Evolutionary conservation across 2,888 invertebrate species (phyloP).

Genomic region (Corbicula japonica): DNA sequence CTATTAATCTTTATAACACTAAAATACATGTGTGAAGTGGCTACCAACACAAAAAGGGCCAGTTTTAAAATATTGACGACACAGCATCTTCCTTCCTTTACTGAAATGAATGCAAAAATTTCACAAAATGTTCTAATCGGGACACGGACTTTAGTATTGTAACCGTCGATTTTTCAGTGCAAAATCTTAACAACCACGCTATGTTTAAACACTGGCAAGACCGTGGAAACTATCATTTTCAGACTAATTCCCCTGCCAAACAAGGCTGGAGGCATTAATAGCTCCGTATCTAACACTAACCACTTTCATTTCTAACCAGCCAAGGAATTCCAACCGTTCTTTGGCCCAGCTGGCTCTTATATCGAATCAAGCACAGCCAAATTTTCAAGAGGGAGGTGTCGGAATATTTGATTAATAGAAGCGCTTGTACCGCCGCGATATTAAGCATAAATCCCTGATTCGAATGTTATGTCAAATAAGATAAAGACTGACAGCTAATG

Average conservation of each 20-base stretch:
- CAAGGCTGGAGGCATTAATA: constrained; percentile 40
- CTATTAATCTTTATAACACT: too few relatives aligned
- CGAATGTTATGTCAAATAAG: constrained; percentile 52
- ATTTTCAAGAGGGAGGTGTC: constrained; percentile 47
- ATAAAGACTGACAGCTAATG: constrained; percentile 50
- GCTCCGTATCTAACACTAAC: constrained; percentile 37
- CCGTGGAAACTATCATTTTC: constrained; percentile 47
- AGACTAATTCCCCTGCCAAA: constrained; percentile 45
- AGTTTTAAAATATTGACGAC: too few relatives aligned
- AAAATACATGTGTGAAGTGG: too few relatives aligned
- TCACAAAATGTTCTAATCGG: too few relatives aligned
- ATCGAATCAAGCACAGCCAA: constrained; percentile 29
- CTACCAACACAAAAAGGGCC: too few relatives aligned
- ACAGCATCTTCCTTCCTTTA: too few relatives aligned
- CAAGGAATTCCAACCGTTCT: constrained; percentile 50
- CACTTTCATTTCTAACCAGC: constrained; percentile 37
- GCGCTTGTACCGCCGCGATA: constrained; percentile 37
- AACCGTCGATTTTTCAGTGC: too few relatives aligned
- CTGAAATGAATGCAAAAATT: too few relatives aligned
- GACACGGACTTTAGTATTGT: too few relatives aligned
- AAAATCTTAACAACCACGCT: constrained; percentile 26
- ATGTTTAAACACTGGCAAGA: constrained; percentile 44
- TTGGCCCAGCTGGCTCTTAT: constrained; percentile 45
- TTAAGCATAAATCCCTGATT: constrained; percentile 53
- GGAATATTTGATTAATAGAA: constrained; percentile 49